phyloP scores from a whole-genome alignment of 1,140 invertebrate genomes.

The Ditylenchus dipsaci region DNA sequence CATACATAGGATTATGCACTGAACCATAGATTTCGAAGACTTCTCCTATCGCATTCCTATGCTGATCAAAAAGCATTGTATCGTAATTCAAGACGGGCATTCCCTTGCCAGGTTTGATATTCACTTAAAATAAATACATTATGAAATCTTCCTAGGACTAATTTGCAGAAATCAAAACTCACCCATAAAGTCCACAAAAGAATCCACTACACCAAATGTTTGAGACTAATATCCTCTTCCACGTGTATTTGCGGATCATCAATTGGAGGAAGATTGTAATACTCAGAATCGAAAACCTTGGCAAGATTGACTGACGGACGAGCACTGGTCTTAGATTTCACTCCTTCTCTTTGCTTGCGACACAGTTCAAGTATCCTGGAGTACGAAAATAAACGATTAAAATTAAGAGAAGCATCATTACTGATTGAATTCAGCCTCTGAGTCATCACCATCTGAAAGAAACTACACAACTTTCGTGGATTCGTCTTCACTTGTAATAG shows the following conservation, averaged over 20 bases:
- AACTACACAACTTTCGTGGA: background rate
- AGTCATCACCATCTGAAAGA: slow-evolving; percentile 10
- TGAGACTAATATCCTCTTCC: slow-evolving; percentile 18
- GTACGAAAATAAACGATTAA: slow-evolving; percentile 13
- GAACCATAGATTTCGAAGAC: slow-evolving; percentile 43
- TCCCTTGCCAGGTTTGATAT: slow-evolving; percentile 23
- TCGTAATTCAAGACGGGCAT: slow-evolving; percentile 36
- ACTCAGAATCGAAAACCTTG: slow-evolving; percentile 20
- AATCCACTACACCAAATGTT: slow-evolving; percentile 39
- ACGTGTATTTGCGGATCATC: slow-evolving; percentile 35
- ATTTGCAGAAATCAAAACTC: slow-evolving; percentile 2
- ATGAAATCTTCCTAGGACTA: background rate
- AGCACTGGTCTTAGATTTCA: background rate
- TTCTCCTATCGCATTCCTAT: slow-evolving; percentile 31
- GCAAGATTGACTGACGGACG: background rate
- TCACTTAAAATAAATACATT: slow-evolving; percentile 25
- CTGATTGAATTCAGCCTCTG: slow-evolving; percentile 26
- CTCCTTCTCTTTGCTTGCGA: slow-evolving; percentile 4
- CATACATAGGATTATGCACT: slow-evolving; percentile 31
- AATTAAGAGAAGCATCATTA: slow-evolving; percentile 1
- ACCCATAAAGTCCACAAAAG: slow-evolving; percentile 40
- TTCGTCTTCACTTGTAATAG: slow-evolving; percentile 19
- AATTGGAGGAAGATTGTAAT: slow-evolving; percentile 29
- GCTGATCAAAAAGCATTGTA: slow-evolving; percentile 37
- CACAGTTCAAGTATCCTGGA: slow-evolving; percentile 25